Conservation (phyloP, 2,113 vertebrate species). For the Chrysochloris asiatica region DNA sequence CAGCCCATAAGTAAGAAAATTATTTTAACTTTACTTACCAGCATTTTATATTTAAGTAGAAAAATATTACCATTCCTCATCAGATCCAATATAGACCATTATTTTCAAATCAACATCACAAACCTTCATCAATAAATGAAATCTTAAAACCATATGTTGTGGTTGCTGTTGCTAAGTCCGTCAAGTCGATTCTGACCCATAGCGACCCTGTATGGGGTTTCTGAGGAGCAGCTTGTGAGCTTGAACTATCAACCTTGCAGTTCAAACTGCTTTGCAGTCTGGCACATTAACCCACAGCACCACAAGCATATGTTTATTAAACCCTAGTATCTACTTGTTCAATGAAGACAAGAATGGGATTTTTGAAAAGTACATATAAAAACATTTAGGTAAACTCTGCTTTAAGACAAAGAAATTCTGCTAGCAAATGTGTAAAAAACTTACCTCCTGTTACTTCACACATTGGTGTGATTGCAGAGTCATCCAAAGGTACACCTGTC, state of each 20-base stretch:
- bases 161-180: too few relatives aligned
- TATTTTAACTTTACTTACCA: constrained; percentile 56
- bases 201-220: too few relatives aligned
- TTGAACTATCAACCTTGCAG: too few relatives aligned
- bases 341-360: constrained; percentile 40
- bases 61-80: constrained; percentile 24
- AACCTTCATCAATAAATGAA: constrained; percentile 5
- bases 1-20: constrained; percentile 24
- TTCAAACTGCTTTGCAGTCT: too few relatives aligned
- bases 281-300: too few relatives aligned
- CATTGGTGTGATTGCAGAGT: constrained; percentile 96
- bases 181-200: too few relatives aligned
- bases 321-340: constrained; percentile 7
- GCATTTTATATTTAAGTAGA: constrained; percentile 9
- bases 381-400: constrained; percentile 27
- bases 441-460: constrained; percentile 96
- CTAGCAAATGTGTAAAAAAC: constrained; percentile 38
- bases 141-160: constrained; percentile 44
- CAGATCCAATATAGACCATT: not conserved
- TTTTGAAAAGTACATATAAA: constrained; percentile 55
- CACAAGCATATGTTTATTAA: constrained; percentile 35
- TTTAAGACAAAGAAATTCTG: constrained; percentile 7
- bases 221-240: too few relatives aligned
- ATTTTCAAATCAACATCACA: constrained; percentile 26
- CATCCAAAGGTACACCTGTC: constrained; percentile 91